phyloP scores from a whole-genome alignment of 2,888 invertebrate genomes.

The Operophtera brumata region DNA sequence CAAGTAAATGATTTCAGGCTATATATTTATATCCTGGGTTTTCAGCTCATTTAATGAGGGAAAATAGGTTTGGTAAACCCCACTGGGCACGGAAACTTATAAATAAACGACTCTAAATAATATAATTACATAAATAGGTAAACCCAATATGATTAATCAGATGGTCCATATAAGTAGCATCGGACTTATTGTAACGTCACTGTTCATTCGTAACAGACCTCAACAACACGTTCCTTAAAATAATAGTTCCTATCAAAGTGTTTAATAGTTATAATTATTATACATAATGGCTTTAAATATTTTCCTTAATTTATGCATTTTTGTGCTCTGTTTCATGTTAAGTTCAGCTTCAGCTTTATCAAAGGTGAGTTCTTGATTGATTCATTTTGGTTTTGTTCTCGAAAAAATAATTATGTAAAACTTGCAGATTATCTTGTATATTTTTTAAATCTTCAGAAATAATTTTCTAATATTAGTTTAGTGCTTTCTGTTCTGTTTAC shows the following conservation, averaged over 20 bases:
- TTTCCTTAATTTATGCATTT: conserved; percentile 5
- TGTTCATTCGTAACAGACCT: conserved; percentile 7
- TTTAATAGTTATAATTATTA: neutral
- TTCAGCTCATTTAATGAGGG: no score
- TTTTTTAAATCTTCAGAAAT: no score
- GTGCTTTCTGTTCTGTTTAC: no score
- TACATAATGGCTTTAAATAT: conserved; percentile 8
- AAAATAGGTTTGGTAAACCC: no score
- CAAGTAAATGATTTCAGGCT: no score
- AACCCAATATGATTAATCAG: neutral
- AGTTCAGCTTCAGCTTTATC: conserved; percentile 3
- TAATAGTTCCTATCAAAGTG: neutral
- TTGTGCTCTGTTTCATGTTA: conserved; percentile 10
- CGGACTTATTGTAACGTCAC: neutral
- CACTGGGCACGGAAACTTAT: no score
- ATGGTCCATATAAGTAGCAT: neutral
- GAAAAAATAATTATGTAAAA: no score
- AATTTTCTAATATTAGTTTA: no score
- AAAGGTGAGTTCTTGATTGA: conserved; percentile 10
- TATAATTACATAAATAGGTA: no score
- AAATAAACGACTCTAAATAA: no score
- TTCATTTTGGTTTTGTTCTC: neutral
- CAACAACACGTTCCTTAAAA: conserved; percentile 8
- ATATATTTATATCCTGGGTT: no score
- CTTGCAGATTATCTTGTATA: no score